Percentiles rank a stretch among this genome's conserved stretches.
phyloP scores from a whole-genome alignment of 2,888 invertebrate genomes.

The Seira ritae region DNA sequence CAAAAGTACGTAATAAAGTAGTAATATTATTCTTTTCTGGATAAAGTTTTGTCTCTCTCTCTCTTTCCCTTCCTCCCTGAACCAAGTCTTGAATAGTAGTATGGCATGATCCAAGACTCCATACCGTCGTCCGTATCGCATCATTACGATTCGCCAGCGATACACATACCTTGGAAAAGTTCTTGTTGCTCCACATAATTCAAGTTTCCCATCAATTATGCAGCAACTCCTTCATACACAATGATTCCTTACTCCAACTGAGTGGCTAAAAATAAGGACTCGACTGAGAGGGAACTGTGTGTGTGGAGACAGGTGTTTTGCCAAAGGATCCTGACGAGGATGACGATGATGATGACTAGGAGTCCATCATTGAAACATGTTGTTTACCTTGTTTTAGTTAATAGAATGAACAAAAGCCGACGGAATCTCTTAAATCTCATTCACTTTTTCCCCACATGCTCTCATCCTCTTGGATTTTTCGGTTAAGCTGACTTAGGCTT shows the following conservation, averaged over 20 bases:
- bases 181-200: conserved; percentile 4
- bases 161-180: background rate
- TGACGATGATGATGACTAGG: background rate
- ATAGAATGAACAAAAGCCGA: conserved; percentile 9
- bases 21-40: conserved; percentile 10
- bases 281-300: too few relatives aligned
- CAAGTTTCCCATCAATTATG: conserved; percentile 12
- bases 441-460: background rate
- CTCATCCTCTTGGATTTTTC: too few relatives aligned
- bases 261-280: too few relatives aligned
- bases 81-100: too few relatives aligned
- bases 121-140: too few relatives aligned
- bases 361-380: background rate
- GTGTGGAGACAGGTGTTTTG: conserved; percentile 3
- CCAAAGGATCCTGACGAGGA: background rate
- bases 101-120: too few relatives aligned
- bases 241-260: background rate
- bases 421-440: conserved; percentile 3
- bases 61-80: background rate
- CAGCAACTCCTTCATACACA: conserved; percentile 4
- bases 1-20: conserved; percentile 16
- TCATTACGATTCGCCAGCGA: background rate
- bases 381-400: background rate
- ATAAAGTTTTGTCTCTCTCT: background rate
- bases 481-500: too few relatives aligned